These are phyloP conservation scores for Halictus rubicundus DNA, from an alignment of 1,140 invertebrate genomes.

Conservation along the genomic window DNA sequence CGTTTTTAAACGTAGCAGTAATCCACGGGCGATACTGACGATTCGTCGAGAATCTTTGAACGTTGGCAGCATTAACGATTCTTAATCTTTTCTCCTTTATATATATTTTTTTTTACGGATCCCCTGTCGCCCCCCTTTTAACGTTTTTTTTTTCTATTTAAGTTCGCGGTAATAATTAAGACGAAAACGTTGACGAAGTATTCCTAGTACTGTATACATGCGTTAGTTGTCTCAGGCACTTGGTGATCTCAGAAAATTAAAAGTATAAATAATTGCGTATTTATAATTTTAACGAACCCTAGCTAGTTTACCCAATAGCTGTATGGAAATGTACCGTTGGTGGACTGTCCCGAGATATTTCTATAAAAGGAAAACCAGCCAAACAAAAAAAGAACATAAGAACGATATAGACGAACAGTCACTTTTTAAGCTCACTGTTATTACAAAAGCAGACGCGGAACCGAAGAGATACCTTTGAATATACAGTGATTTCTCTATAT, in stretches of 20 bases:
- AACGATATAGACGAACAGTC: not conserved
- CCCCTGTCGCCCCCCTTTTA: too few species aligned
- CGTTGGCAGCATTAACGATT: slow-evolving; percentile 38
- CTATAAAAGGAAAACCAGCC: not conserved
- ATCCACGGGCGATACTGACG: slow-evolving; percentile 25
- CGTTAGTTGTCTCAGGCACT: slow-evolving; percentile 70
- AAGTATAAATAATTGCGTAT: slow-evolving; percentile 54
- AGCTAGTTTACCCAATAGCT: slow-evolving; percentile 49
- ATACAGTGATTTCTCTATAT: too few species aligned
- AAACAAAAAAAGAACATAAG: not conserved
- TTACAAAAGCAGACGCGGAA: not conserved
- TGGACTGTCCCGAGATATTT: slow-evolving; percentile 17
- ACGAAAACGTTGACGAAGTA: slow-evolving; percentile 8
- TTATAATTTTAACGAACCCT: slow-evolving; percentile 58
- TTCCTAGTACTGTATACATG: slow-evolving; percentile 4
- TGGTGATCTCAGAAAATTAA: slow-evolving; percentile 72
- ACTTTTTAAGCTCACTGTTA: slow-evolving; percentile 17
- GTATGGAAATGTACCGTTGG: slow-evolving; percentile 28
- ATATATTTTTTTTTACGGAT: too few species aligned
- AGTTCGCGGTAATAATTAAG: slow-evolving; percentile 17
- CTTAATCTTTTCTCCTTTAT: not conserved
- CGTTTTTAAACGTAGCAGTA: slow-evolving; percentile 36
- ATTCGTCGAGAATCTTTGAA: not conserved
- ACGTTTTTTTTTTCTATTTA: slow-evolving; percentile 33
- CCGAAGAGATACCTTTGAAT: slow-evolving; percentile 31